Conservation (phyloP, 2,888 invertebrate genomes). For the Drosophila affinis region DNA sequence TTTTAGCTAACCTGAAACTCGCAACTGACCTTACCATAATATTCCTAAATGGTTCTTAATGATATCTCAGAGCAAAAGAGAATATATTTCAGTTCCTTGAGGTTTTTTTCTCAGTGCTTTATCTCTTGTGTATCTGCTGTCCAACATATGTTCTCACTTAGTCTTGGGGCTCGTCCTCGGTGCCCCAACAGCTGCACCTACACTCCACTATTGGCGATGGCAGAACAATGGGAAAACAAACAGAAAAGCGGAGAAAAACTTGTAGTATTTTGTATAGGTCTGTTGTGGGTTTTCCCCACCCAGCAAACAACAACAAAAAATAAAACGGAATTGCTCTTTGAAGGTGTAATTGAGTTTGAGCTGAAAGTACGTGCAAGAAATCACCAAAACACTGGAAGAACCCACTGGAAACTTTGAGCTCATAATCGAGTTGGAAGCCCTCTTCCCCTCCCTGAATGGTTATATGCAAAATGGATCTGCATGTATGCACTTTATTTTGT, state of each 20-base stretch:
- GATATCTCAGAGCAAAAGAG: too few relatives aligned
- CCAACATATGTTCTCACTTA: slow-evolving; percentile 59
- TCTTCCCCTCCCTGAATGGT: not conserved
- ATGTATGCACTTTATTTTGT: slow-evolving; percentile 31
- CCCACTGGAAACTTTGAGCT: slow-evolving; percentile 33
- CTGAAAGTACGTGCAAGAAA: slow-evolving; percentile 57
- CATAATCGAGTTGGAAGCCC: slow-evolving; percentile 33
- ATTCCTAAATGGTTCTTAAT: too few relatives aligned
- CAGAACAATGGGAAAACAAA: slow-evolving; percentile 28
- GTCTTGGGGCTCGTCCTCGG: slow-evolving; percentile 25
- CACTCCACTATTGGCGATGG: slow-evolving; percentile 12
- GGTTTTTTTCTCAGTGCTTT: slow-evolving; percentile 25
- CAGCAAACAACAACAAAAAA: not conserved
- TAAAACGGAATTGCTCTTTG: slow-evolving; percentile 44
- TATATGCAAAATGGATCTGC: slow-evolving; percentile 21
- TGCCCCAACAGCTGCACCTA: slow-evolving; percentile 19
- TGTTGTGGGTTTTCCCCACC: slow-evolving; percentile 12
- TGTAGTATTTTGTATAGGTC: slow-evolving; percentile 42
- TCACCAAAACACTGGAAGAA: slow-evolving; percentile 30
- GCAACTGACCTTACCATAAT: too few relatives aligned
- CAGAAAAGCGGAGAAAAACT: slow-evolving; percentile 34
- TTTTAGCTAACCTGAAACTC: too few relatives aligned
- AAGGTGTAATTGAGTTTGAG: slow-evolving; percentile 64
- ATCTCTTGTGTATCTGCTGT: slow-evolving; percentile 42
- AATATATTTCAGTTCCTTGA: not conserved